Base-by-base conservation (phyloP, 2,797 vertebrate genomes). In the Novumbra hubbsi region DNA sequence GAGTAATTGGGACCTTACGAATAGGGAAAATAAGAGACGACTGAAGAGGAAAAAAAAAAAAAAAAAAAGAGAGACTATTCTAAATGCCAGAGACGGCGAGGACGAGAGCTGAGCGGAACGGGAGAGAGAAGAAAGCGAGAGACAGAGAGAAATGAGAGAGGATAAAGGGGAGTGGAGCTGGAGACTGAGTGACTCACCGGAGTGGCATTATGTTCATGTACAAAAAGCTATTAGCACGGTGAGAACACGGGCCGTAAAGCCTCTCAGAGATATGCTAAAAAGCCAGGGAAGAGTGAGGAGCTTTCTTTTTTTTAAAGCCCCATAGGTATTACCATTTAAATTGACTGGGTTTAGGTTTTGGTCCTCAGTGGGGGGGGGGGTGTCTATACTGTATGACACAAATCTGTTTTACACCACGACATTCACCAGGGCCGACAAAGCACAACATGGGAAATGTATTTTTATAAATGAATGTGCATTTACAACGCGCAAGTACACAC, bases 291-390 rank as follows among this genome's bases (percentile, higher is more conserved):
- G 52, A 55, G 63, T 30, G 48, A 38, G 64, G 32, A 66, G 64
- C 64, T 66, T 34, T 66, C 38, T 66, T 30, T 66, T 34, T 66
- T 66, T 66, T 30, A 66, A 21, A 57, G 65, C 64, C 72, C 30
- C 63, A 16, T 14, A 52, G 72, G 48, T 57, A 55, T 74, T 68
- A 50, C 65, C 72, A 66, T 73, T 64, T 32, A 73, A 49, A 74
- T 68, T 66, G 65, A 52, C 49, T 32, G 21, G 28, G 49, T 74
- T 24, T 55, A 68, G 45, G 30, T 57, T 57, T 55, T 68, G 32
- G 34, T 34, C 65, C 63, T 14, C 12, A 12, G 17, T 66, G 5
- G 16, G 32, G 45, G 45, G 38, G 19, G 17, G 50, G 11, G 19
- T 3, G 19, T 27, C 38, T 45, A 32, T 34, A 72, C 60, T 24